Base-by-base conservation (phyloP, 2,113 vertebrate species). In the Rafetus swinhoei region DNA sequence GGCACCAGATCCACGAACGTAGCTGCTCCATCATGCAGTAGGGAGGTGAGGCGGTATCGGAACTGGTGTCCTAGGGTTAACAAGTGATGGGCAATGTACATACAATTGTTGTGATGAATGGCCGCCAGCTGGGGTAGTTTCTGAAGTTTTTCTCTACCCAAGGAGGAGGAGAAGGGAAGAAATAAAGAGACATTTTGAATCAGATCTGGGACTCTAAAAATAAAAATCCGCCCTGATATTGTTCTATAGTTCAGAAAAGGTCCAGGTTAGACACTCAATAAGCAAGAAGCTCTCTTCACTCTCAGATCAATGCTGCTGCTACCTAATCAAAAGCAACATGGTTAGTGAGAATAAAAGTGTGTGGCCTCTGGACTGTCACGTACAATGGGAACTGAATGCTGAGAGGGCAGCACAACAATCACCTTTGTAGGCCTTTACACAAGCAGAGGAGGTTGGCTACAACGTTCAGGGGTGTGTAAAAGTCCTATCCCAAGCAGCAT, bases 21-120 rank as follows among this genome's bases (percentile, higher is more conserved):
- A 27, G 98, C 97, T 0, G 99, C 96, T 2, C 98, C 98, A 1
- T 98, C 97, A 1, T 98, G 98, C 45, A 99, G 98, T n/a, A 98
- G 94, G 88, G 95, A 87, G 0, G 98, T 98, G 52, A 99, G 96
- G 87, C 97, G 98, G 27, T 96, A 97, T 54, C 97, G 98, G 97
- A 99, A 99, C 94, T 99, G 98, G 97, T 99, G 99, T 3, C 99
- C 99, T 50, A 99, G 98, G 0, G 99, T 99, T 88, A 99, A 98
- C 92, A 99, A 96, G 96, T 99, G 99, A 96, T 99, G 99, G 25
- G 99, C 99, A 7, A 99, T 98, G 81, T 98, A 99, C 99, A 99
- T 99, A 96, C 99, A 99, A 98, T 99, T 99, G 98, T 99, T 99
- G 97, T 99, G 99, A 94, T 99, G 99, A 94, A 99, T 99, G 90